Base-by-base conservation (phyloP, 2,888 invertebrate genomes). In the Hermodice carunculata region DNA sequence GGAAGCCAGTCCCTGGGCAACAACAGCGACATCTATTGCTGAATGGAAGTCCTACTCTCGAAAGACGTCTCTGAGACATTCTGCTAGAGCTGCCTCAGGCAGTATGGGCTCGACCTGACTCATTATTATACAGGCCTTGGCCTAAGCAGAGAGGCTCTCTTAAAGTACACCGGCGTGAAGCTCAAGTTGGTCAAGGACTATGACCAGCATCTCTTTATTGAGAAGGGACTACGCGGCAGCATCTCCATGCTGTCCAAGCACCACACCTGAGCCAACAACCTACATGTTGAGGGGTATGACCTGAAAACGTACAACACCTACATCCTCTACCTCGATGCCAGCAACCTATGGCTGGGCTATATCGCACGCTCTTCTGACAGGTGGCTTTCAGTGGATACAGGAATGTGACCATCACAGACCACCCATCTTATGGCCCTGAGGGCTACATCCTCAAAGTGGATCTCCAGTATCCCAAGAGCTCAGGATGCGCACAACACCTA, bases 1-100 rank as follows among this genome's bases (percentile, higher is more conserved):
- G 49, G 62, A 4, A 37, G 57, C 1, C 48, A 59, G 17, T 67
- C 69, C 17, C 58, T 77, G 19, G 68, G 73, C 2, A 72, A 77
- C 2, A 78, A 75, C 61, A 67, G 68, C 71, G 59, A 81, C 74
- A 31, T 71, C 40, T 64, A 76, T 69, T 19, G 52, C 24, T 42
- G 67, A 54, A 73, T 72, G 37, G 79, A 81, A 70, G 74, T 78
- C 3, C 65, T 78, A 19, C 63, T 78, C 26, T 66, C 79, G 40
- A 74, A 75, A 32, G 77, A 83, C 74, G 70, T 81, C n/a, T 82
- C 80, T 74, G 76, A 81, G 60, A 73, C 66, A 31, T 79, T 81
- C 58, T 70, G 77, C 62, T 51, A 71, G 26, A 64, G 77, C 11
- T 71, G 70, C 59, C 32, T 73, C 1, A 32, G 69, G 29, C 64